These are phyloP conservation scores for Mormyrus hasselquistii DNA, from an alignment of 2,797 vertebrate genomes.

Conservation along the genomic window DNA sequence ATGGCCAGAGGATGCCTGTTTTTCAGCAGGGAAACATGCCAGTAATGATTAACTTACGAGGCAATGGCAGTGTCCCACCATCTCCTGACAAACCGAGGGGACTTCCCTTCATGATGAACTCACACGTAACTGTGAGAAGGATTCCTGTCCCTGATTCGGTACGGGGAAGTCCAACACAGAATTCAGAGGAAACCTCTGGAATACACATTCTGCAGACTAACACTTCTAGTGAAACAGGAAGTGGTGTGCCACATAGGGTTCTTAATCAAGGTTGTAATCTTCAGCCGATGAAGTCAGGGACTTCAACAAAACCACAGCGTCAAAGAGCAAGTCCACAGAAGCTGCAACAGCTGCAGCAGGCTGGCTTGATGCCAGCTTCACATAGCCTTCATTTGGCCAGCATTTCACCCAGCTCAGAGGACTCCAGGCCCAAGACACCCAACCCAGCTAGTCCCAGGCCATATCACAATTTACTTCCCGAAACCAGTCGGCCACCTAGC, in stretches of 20 bases:
- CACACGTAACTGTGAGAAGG: slow-evolving; percentile 74
- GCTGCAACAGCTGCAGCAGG: slow-evolving; percentile 27
- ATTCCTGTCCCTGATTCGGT: slow-evolving; percentile 80
- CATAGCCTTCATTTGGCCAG: slow-evolving; percentile 83
- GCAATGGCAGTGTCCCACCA: slow-evolving; percentile 76
- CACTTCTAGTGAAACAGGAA: slow-evolving; percentile 62
- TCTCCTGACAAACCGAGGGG: slow-evolving; percentile 91
- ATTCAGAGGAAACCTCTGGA: slow-evolving; percentile 70
- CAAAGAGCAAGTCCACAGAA: slow-evolving; percentile 59
- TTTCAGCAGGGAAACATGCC: slow-evolving; percentile 80
- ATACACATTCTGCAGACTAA: slow-evolving; percentile 66
- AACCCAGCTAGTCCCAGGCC: slow-evolving; percentile 95
- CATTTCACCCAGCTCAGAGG: slow-evolving; percentile 83
- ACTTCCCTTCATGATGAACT: slow-evolving; percentile 76
- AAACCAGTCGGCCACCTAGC: slow-evolving; percentile 94
- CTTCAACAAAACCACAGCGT: slow-evolving; percentile 70
- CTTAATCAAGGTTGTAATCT: slow-evolving; percentile 70
- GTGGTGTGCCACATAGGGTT: slow-evolving; percentile 78
- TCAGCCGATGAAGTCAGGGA: slow-evolving; percentile 84
- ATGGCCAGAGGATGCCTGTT: slow-evolving; percentile 80
- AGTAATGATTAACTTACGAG: slow-evolving; percentile 91
- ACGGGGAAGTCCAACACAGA: slow-evolving; percentile 74
- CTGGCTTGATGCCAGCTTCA: slow-evolving; percentile 67
- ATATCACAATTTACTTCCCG: slow-evolving; percentile 93
- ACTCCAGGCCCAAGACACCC: slow-evolving; percentile 93